Base-by-base conservation (phyloP, 2,113 vertebrate genomes). In the Callipepla squamata region DNA sequence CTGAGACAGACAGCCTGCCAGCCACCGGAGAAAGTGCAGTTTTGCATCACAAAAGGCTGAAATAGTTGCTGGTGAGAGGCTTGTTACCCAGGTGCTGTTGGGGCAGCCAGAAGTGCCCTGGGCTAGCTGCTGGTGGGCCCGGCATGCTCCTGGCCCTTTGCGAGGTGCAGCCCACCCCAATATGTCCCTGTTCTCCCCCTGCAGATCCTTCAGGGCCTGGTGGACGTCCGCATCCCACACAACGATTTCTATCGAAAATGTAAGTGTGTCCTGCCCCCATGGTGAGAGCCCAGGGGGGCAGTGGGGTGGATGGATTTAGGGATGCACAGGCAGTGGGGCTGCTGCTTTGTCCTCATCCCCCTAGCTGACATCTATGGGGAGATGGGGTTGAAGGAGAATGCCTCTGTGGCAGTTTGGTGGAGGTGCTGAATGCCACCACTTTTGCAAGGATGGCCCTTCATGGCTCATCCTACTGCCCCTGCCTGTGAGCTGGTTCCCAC, bases 241-340 rank as follows among this genome's bases (percentile, higher is more conserved):
- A 99, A 99, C 30, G 97, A 95, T 68, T 99, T 99, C 94, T 99
- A 99, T 87, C 97, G 97, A 79, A 98, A 99, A 97, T 1, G 99
- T 99, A 86, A 98, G 98, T 98, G 76, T 5, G 2, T 0, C 15
- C 23, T 25, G 21, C 15, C 26, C 0, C 2, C 53, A 45, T 42
- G 50, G 65, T 76, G 84, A 38, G 66, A 14, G 36, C 70, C 58
- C 69, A 61, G 83, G 32, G 5, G 22, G 20, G 18, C n/a, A 51
- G 7, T 1, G 3, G 28, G 23, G 28, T 57, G 69, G 44, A 53
- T 28, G 58, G 76, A 25, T 74, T 5, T 74, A 61, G 55, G 80
- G 57, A 69, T 36, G 25, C 20, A 2, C 0, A 0, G 36, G 65
- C 5, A 2, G 57, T 1, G 0, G 40, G 7, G 36, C 34, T 2